Evolutionary conservation across 2,888 invertebrate genomes (phyloP).

Genomic region (Encarsia formosa): DNA sequence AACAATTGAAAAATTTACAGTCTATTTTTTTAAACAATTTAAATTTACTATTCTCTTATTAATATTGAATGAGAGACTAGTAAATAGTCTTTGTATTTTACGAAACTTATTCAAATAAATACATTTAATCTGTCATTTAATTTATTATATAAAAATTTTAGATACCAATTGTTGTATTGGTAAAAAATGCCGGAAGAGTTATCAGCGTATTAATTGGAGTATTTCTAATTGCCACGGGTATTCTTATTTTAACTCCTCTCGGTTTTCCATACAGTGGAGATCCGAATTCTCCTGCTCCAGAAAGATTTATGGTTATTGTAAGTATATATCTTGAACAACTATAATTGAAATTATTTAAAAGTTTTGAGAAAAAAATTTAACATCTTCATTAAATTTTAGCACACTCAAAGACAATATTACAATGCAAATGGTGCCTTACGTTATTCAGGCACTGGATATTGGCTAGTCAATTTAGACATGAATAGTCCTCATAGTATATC

Average conservation of each 20-base stretch:
- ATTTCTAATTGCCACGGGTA: conserved; percentile 55
- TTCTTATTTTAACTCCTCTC: conserved; percentile 63
- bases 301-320: conserved; percentile 73
- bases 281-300: conserved; percentile 61
- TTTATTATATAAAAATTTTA: conserved; percentile 33
- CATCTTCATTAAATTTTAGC: conserved; percentile 48
- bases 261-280: conserved; percentile 73
- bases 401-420: conserved; percentile 61
- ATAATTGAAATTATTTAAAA: neutral
- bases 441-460: conserved; percentile 59
- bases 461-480: conserved; percentile 73
- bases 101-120: too few species aligned
- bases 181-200: conserved; percentile 54
- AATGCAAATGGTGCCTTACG: conserved; percentile 53
- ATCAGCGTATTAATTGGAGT: conserved; percentile 55
- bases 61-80: too few species aligned
- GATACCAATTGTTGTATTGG: conserved; percentile 51
- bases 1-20: too few species aligned
- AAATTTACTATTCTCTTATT: too few species aligned
- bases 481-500: conserved; percentile 64
- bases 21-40: too few species aligned
- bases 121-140: too few species aligned
- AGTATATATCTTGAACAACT: conserved; percentile 26
- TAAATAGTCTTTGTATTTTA: too few species aligned
- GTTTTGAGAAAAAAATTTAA: neutral